Evolutionary conservation across 2,797 vertebrate genomes (phyloP).

Genomic region (Tenualosa ilisha): DNA sequence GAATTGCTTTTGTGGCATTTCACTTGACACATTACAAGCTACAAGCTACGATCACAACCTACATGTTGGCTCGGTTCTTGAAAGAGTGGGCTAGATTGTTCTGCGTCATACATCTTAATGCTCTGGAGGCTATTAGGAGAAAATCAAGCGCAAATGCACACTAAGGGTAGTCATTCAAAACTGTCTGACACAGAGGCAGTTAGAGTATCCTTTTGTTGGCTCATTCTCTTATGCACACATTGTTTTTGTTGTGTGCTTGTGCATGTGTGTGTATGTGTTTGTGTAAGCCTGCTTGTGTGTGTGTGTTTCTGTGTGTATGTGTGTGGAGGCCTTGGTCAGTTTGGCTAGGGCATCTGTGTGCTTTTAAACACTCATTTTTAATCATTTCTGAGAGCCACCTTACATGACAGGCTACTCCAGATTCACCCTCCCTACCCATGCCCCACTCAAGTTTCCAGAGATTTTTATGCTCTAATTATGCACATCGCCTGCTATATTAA

Average conservation of each 20-base stretch:
- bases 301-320: background rate
- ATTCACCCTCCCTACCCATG: constrained; percentile 37
- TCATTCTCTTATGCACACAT: background rate
- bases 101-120: constrained; percentile 14
- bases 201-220: background rate
- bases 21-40: background rate
- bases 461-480: constrained; percentile 74
- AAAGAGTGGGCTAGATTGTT: background rate
- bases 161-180: background rate
- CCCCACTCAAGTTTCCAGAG: constrained; percentile 31
- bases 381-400: constrained; percentile 13
- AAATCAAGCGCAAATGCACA: background rate
- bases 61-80: background rate
- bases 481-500: constrained; percentile 64
- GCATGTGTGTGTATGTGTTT: background rate
- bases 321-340: background rate
- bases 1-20: constrained; percentile 18
- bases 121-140: background rate
- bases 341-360: background rate
- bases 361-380: constrained; percentile 14
- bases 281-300: background rate
- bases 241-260: background rate
- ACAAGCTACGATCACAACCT: background rate
- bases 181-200: background rate
- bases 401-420: constrained; percentile 49